phyloP scores from a whole-genome alignment of 2,797 vertebrate genomes.

The Argyrosomus regius region DNA sequence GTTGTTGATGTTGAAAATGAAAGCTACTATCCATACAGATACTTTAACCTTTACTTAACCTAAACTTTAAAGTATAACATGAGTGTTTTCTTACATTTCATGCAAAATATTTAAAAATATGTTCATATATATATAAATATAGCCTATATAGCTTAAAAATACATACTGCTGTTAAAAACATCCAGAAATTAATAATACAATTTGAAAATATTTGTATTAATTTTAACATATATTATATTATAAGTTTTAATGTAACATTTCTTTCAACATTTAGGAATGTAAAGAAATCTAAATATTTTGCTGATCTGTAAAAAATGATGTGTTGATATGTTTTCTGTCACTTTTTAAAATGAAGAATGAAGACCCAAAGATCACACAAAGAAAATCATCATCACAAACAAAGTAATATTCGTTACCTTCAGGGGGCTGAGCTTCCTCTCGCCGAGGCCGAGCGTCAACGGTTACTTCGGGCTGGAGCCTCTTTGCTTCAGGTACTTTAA shows the following conservation, averaged over 20 bases:
- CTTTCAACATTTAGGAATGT: too few relatives aligned
- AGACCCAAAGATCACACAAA: slow-evolving; percentile 41
- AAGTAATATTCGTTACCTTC: slow-evolving; percentile 75
- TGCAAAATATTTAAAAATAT: background rate
- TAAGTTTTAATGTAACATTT: too few relatives aligned
- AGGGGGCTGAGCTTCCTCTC: slow-evolving; percentile 49
- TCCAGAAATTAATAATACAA: too few relatives aligned
- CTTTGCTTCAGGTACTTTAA: slow-evolving; percentile 80
- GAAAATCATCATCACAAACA: background rate
- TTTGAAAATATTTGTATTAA: background rate
- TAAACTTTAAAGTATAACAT: background rate
- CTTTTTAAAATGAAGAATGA: background rate
- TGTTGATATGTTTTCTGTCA: too few relatives aligned
- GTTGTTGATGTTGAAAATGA: too few relatives aligned
- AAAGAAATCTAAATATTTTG: too few relatives aligned
- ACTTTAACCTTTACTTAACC: too few relatives aligned
- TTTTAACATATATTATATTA: background rate
- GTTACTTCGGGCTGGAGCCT: slow-evolving; percentile 50
- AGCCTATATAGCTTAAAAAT: too few relatives aligned
- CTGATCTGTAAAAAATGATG: too few relatives aligned
- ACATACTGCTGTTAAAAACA: too few relatives aligned
- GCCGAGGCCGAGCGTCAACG: background rate
- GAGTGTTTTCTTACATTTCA: background rate
- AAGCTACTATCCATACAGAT: too few relatives aligned
- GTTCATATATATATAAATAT: too few relatives aligned